These are phyloP conservation scores for Oceanites oceanicus DNA, from an alignment of 2,113 vertebrate species.

Conservation along the genomic window DNA sequence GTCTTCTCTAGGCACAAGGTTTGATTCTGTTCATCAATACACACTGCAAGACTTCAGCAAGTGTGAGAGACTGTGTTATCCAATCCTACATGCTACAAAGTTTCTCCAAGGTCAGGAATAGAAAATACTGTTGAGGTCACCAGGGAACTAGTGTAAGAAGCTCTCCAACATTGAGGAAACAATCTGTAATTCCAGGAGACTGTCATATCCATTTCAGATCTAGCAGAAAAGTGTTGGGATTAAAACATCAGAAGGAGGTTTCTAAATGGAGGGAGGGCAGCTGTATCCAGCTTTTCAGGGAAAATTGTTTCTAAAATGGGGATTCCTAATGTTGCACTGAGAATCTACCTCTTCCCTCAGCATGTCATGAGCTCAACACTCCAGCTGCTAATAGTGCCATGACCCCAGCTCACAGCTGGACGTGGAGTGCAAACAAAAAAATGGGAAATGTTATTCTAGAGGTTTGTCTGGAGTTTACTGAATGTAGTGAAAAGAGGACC, in stretches of 20 bases:
- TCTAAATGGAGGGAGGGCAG: background rate
- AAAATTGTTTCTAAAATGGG: background rate
- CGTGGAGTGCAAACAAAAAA: background rate
- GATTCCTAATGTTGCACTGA: background rate
- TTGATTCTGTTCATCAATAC: background rate
- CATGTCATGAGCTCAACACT: background rate
- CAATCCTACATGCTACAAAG: background rate
- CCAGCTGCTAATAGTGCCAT: background rate
- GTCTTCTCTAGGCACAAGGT: background rate
- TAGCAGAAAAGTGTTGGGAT: background rate
- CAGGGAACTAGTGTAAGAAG: background rate
- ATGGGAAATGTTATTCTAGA: background rate
- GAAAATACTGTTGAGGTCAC: background rate
- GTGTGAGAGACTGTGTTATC: background rate
- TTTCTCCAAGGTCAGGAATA: background rate
- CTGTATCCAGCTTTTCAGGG: background rate
- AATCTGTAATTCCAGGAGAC: background rate
- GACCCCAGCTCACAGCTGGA: background rate
- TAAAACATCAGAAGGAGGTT: background rate
- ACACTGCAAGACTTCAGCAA: background rate
- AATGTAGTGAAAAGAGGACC: background rate
- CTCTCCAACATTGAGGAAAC: background rate
- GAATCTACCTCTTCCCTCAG: background rate
- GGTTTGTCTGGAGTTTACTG: background rate
- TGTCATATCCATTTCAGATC: background rate